Conservation (phyloP, 2,113 vertebrate genomes). For the Beaufortia kweichowensis region DNA sequence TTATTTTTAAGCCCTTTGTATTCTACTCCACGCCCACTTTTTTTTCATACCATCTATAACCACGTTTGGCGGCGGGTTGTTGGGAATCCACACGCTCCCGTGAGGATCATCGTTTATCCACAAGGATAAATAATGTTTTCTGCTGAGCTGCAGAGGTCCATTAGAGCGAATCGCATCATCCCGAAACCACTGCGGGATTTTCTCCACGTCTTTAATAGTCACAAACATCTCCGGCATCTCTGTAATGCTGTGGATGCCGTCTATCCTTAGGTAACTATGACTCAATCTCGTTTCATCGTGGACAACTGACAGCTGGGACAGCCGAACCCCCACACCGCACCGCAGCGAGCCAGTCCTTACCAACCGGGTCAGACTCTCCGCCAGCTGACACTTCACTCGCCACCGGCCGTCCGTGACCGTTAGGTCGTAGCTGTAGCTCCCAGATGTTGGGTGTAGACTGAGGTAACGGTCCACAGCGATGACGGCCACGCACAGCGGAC, state of each 20-base stretch:
- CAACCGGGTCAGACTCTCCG: slow-evolving; percentile 67
- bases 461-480: slow-evolving; percentile 72
- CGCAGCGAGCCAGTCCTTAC: slow-evolving; percentile 75
- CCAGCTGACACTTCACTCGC: slow-evolving; percentile 74
- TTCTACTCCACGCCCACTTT: neutral
- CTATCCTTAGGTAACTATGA: slow-evolving; percentile 75
- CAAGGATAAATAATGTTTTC: slow-evolving; percentile 82
- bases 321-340: slow-evolving; percentile 69
- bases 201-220: neutral
- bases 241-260: slow-evolving; percentile 59
- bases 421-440: slow-evolving; percentile 72
- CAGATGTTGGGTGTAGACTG: slow-evolving; percentile 36
- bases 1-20: too few relatives aligned
- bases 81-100: slow-evolving; percentile 75
- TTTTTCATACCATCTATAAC: slow-evolving; percentile 76
- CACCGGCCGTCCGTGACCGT: slow-evolving; percentile 76
- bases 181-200: slow-evolving; percentile 61
- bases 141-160: slow-evolving; percentile 70
- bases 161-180: slow-evolving; percentile 48
- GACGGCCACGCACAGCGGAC: slow-evolving; percentile 65
- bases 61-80: slow-evolving; percentile 54
- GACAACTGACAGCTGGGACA: slow-evolving; percentile 74
- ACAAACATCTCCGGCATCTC: slow-evolving; percentile 3
- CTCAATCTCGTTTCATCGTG: slow-evolving; percentile 78
- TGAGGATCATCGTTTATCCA: slow-evolving; percentile 91